Conservation (phyloP, 2,888 invertebrate genomes). For the Eupithecia subumbrata region DNA sequence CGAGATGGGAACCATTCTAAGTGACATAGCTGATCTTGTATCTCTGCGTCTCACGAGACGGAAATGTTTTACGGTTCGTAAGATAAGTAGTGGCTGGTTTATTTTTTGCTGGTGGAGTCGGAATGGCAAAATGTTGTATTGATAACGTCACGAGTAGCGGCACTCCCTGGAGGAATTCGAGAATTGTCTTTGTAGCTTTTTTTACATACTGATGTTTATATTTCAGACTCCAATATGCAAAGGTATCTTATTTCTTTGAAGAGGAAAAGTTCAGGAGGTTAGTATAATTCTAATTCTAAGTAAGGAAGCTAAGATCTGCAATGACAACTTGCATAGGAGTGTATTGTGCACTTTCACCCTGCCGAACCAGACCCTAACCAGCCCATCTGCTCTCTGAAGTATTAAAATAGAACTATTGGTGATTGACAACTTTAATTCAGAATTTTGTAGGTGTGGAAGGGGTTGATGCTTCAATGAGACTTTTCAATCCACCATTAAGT, state of each 20-base stretch:
- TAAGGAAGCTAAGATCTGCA: too few species aligned
- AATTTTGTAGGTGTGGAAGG: too few species aligned
- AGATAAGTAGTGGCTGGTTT: conserved; percentile 42
- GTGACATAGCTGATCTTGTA: conserved; percentile 20
- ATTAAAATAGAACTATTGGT: too few species aligned
- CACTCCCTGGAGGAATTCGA: conserved; percentile 11
- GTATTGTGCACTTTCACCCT: too few species aligned
- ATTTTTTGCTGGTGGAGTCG: conserved; percentile 34
- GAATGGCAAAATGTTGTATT: conserved; percentile 34
- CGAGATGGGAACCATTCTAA: background rate
- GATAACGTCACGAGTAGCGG: conserved; percentile 26
- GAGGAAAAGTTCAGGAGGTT: background rate
- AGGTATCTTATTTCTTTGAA: background rate
- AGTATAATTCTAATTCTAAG: background rate
- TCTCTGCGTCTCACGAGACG: conserved; percentile 34
- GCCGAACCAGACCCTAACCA: too few species aligned
- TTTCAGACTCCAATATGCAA: background rate
- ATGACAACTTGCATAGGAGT: too few species aligned
- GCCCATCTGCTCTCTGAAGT: too few species aligned
- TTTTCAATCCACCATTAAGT: too few species aligned
- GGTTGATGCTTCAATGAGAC: too few species aligned
- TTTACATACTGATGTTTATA: background rate
- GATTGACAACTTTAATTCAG: too few species aligned
- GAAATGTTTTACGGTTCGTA: conserved; percentile 42
- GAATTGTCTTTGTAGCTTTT: conserved; percentile 1